Percentiles rank a stretch among this genome's conserved stretches.
Conservation (phyloP, 1,140 invertebrate species). For the Mycetomoellerius zeteki region DNA sequence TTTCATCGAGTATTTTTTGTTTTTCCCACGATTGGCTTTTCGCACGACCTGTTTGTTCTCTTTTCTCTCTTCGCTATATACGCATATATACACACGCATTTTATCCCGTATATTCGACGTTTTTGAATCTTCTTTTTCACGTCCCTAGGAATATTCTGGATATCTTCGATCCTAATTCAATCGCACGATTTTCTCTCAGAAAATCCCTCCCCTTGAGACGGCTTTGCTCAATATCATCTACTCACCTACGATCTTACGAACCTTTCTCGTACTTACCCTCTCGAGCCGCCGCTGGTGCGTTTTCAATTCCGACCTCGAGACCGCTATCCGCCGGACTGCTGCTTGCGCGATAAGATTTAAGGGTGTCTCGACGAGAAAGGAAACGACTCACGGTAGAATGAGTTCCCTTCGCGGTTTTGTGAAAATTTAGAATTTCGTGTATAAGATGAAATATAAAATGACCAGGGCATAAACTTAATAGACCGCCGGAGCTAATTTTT, state of each 20-base stretch:
- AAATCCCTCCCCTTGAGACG: slow-evolving; percentile 48
- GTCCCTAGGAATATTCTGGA: neutral
- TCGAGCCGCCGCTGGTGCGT: slow-evolving; percentile 5
- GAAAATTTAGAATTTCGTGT: slow-evolving; percentile 49
- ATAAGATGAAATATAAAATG: slow-evolving; percentile 39
- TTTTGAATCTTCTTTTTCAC: neutral
- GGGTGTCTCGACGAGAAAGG: slow-evolving; percentile 31
- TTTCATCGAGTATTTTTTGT: slow-evolving; percentile 51
- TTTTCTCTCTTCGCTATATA: neutral
- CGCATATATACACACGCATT: neutral
- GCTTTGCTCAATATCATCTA: slow-evolving; percentile 38
- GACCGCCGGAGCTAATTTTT: neutral
- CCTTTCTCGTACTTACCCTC: slow-evolving; percentile 3
- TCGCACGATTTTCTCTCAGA: slow-evolving; percentile 46
- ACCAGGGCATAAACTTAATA: slow-evolving; percentile 13
- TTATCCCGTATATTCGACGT: neutral
- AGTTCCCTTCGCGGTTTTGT: slow-evolving; percentile 1
- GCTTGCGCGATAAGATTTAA: slow-evolving; percentile 57
- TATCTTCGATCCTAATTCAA: slow-evolving; percentile 68
- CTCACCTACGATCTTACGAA: slow-evolving; percentile 42
- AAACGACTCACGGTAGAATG: slow-evolving; percentile 15
- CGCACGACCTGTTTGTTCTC: neutral
- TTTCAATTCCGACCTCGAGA: slow-evolving; percentile 64
- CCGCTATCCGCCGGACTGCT: slow-evolving; percentile 14
- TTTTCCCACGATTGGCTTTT: slow-evolving; percentile 51